These are phyloP conservation scores for Myoxocephalus aenaeus DNA, from an alignment of 2,797 vertebrate genomes.

Conservation along the genomic window DNA sequence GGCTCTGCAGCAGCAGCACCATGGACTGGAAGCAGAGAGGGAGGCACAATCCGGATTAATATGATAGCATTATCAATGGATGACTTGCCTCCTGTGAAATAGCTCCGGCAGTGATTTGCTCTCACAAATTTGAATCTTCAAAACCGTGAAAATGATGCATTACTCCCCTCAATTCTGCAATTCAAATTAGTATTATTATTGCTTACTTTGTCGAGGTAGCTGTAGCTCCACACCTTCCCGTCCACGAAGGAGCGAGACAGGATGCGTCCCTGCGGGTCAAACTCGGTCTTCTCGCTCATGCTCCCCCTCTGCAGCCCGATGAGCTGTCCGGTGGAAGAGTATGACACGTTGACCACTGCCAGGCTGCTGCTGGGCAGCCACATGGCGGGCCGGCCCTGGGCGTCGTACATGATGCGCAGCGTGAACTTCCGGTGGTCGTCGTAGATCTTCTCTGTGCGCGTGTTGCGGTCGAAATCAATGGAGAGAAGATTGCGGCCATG, in stretches of 20 bases:
- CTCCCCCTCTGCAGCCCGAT: constrained; percentile 96
- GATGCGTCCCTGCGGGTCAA: constrained; percentile 94
- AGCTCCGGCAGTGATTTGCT: constrained; percentile 60
- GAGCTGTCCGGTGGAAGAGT: constrained; percentile 92
- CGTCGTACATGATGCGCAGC: constrained; percentile 96
- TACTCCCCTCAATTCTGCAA: constrained; percentile 58
- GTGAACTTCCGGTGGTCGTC: constrained; percentile 99
- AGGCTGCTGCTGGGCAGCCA: constrained; percentile 98
- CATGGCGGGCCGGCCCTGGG: constrained; percentile 96
- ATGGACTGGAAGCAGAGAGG: constrained; percentile 88
- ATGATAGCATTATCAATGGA: constrained; percentile 59
- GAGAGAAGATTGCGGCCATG: constrained; percentile 97
- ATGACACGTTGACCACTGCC: constrained; percentile 97
- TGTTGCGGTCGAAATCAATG: constrained; percentile 98
- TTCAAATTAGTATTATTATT: constrained; percentile 42
- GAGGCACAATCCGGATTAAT: constrained; percentile 54
- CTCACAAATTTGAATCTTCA: constrained; percentile 64
- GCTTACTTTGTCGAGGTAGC: constrained; percentile 93
- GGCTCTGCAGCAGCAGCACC: constrained; percentile 98
- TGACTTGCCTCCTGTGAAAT: constrained; percentile 67
- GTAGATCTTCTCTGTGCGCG: constrained; percentile 98
- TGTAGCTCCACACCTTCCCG: constrained; percentile 99
- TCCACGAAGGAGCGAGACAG: constrained; percentile 95
- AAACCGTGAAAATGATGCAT: constrained; percentile 66
- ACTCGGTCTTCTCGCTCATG: constrained; percentile 97